Evolutionary conservation across 2,888 invertebrate genomes (phyloP).

Genomic region (Drosophila ezoana): DNA sequence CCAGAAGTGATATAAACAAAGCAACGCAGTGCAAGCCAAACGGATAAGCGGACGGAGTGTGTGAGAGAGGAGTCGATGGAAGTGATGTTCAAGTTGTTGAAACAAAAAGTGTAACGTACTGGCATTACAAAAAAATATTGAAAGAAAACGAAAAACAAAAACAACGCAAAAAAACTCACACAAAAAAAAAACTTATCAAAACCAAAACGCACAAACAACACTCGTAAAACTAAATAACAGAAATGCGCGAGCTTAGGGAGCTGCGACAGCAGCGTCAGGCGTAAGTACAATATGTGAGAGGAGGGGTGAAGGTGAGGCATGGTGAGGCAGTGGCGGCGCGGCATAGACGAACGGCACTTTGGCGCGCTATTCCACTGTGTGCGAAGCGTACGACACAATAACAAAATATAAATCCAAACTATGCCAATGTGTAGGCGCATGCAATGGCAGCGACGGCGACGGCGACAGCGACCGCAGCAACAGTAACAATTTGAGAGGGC

Average conservation of each 20-base stretch:
- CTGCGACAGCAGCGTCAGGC: slow-evolving; percentile 32
- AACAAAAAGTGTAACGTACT: slow-evolving; percentile 60
- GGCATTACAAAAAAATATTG: slow-evolving; percentile 7
- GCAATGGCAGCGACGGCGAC: slow-evolving; percentile 13
- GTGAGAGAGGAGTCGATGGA: background rate
- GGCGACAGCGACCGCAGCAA: slow-evolving; percentile 15
- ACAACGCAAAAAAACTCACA: slow-evolving; percentile 9
- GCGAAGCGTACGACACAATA: slow-evolving; percentile 19
- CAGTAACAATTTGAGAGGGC: slow-evolving; percentile 11
- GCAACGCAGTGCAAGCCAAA: slow-evolving; percentile 11
- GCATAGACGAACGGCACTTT: slow-evolving; percentile 19
- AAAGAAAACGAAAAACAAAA: slow-evolving; percentile 10
- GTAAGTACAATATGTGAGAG: slow-evolving; percentile 46
- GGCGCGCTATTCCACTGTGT: slow-evolving; percentile 19
- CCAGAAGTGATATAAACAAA: slow-evolving; percentile 25
- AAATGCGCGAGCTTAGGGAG: slow-evolving; percentile 54
- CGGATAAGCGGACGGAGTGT: background rate
- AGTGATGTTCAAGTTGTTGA: slow-evolving; percentile 51
- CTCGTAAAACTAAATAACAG: slow-evolving; percentile 33
- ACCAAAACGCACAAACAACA: slow-evolving; percentile 24
- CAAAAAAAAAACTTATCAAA: slow-evolving; percentile 24
- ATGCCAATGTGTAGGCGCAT: slow-evolving; percentile 20
- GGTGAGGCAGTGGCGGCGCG: slow-evolving; percentile 9
- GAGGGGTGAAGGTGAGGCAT: background rate
- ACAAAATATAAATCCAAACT: slow-evolving; percentile 9